Conservation (phyloP, 2,113 vertebrate species). For the Castor canadensis region DNA sequence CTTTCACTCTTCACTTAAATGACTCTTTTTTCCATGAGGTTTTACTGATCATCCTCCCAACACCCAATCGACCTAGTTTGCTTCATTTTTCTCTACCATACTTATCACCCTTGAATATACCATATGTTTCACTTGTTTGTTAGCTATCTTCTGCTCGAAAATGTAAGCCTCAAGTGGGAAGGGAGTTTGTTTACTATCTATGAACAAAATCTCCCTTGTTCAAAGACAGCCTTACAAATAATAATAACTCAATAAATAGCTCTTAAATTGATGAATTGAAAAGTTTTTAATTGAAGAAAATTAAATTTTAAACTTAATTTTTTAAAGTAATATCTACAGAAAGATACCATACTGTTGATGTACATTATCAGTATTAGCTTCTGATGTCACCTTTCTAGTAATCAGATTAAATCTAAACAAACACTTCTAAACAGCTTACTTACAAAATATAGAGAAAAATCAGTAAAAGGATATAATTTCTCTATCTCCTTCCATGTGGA, state of each 20-base stretch:
- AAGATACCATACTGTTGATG: neutral
- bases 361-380: slow-evolving; percentile 14
- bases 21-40: neutral
- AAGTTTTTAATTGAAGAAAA: neutral
- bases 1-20: neutral
- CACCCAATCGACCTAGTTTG: neutral
- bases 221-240: neutral
- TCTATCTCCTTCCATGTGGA: neutral
- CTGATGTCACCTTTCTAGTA: slow-evolving; percentile 1
- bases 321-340: too few relatives aligned
- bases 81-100: neutral
- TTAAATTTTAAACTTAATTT: neutral
- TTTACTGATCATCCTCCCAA: neutral
- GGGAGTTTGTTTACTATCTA: neutral
- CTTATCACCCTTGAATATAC: neutral
- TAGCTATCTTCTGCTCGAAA: slow-evolving; percentile 8
- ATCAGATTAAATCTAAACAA: slow-evolving; percentile 31
- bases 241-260: neutral
- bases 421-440: slow-evolving; percentile 27
- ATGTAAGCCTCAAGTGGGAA: neutral
- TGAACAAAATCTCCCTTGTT: neutral
- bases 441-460: slow-evolving; percentile 51
- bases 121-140: neutral
- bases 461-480: slow-evolving; percentile 31
- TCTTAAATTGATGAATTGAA: neutral